Evolutionary conservation across 2,797 vertebrate genomes (phyloP), one percentile per base, ranked within the genome.

Genomic region (Poeciliopsis infans): DNA sequence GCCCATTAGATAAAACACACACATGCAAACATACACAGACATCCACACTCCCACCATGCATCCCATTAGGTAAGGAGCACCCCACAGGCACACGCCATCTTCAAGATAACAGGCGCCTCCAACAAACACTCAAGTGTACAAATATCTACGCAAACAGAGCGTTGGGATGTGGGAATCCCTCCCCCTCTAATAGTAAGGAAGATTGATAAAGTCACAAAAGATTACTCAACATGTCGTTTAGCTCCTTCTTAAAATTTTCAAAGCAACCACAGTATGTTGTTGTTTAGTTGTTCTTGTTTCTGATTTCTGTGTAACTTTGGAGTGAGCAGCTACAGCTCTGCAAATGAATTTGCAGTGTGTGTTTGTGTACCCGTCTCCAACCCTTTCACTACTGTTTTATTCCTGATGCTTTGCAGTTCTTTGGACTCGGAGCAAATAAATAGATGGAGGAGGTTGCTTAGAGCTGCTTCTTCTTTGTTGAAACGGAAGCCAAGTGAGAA

Each of bases 371-470:
- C 85, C 73, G 31, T 72, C 82, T 81, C 78, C 85, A 80, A 51
- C 76, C 79, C 72, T 79, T 77, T 72, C 25, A 13, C 70, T 74
- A 41, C 82, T 36, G 57, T 85, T 76, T 89, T 87, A 87, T 72
- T 45, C 88, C 90, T 83, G 87, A 88, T 83, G 86, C 91, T 86
- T 84, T 92, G 92, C 92, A 93, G 91, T 93, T 94, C 94, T 69
- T 92, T 91, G 84, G 86, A 93, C 84, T 92, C 73, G 78, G 89
- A 92, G 89, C 84, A 94, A 94, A 93, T 91, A 93, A 93, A 93
- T 86, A 90, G 78, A 71, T 78, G 85, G 79, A 77, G 90, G 73
- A 73, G 81, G 83, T 72, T 81, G 86, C 89, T 89, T 85, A 89
- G 82, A 87, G 88, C 83, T 85, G 83, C 88, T 85, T 84, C 87